These are phyloP conservation scores for Scomber scombrus DNA, from an alignment of 2,113 vertebrate genomes.

Conservation along the genomic window DNA sequence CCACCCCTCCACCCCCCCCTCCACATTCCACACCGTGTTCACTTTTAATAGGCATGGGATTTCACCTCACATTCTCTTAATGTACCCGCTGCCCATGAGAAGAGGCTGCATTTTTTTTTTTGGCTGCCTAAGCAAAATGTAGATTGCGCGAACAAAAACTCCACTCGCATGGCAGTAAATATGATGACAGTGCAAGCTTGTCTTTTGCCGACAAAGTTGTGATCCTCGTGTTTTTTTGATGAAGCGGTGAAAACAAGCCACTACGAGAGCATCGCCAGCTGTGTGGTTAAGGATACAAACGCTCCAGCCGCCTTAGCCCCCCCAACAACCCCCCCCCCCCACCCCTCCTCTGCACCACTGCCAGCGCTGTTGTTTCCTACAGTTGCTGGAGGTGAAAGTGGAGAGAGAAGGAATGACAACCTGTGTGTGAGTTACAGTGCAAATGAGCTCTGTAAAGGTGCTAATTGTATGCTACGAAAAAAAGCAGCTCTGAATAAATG, in stretches of 20 bases:
- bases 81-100: slow-evolving; percentile 73
- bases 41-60: slow-evolving; percentile 72
- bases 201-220: slow-evolving; percentile 82
- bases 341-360: neutral
- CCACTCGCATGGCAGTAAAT: slow-evolving; percentile 80
- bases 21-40: slow-evolving; percentile 56
- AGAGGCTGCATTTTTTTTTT: slow-evolving; percentile 57
- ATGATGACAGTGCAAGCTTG: slow-evolving; percentile 83
- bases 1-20: slow-evolving; percentile 17
- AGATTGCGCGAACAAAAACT: slow-evolving; percentile 79
- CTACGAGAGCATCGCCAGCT: slow-evolving; percentile 63
- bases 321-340: neutral
- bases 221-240: slow-evolving; percentile 79
- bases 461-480: slow-evolving; percentile 62
- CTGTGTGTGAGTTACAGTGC: slow-evolving; percentile 28
- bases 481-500: neutral
- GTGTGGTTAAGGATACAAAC: slow-evolving; percentile 53
- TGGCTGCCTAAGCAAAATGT: slow-evolving; percentile 82
- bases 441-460: slow-evolving; percentile 50
- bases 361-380: neutral
- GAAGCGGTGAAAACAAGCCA: slow-evolving; percentile 78
- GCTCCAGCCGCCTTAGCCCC: neutral
- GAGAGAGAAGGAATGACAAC: slow-evolving; percentile 49
- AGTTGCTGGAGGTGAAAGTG: neutral
- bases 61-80: slow-evolving; percentile 64